phyloP scores from a whole-genome alignment of 1,140 invertebrate species.

The Musca vetustissima region DNA sequence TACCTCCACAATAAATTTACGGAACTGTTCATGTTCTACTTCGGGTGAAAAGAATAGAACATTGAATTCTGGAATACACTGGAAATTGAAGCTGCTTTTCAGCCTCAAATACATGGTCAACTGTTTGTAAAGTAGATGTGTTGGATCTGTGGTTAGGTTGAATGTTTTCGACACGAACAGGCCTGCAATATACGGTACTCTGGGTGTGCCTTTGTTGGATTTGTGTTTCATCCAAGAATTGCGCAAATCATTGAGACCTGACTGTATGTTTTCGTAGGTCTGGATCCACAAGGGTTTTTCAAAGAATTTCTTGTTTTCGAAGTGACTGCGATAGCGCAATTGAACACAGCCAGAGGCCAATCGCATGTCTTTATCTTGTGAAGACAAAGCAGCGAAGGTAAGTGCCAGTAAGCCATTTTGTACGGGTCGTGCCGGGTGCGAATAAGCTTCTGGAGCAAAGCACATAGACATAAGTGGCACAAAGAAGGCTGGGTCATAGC shows the following conservation, averaged over 20 bases:
- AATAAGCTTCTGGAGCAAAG: constrained; percentile 60
- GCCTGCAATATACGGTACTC: constrained; percentile 64
- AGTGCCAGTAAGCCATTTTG: constrained; percentile 65
- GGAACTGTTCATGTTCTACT: constrained; percentile 61
- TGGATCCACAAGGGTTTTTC: constrained; percentile 57
- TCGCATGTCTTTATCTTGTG: constrained; percentile 61
- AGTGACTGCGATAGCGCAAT: constrained; percentile 61
- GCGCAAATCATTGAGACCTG: constrained; percentile 55
- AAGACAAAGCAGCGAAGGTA: constrained; percentile 62
- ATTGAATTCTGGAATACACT: constrained; percentile 71
- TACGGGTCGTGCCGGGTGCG: constrained; percentile 65
- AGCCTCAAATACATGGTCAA: constrained; percentile 67
- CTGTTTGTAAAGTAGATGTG: constrained; percentile 64
- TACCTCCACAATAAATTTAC: constrained; percentile 67
- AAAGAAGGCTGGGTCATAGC: constrained; percentile 73
- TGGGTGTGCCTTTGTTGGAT: constrained; percentile 48
- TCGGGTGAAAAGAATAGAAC: constrained; percentile 68
- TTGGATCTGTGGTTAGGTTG: constrained; percentile 62
- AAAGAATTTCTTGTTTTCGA: constrained; percentile 53
- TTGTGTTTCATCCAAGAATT: constrained; percentile 46
- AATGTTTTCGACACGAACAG: constrained; percentile 67
- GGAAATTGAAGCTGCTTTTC: constrained; percentile 67
- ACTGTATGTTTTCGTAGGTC: constrained; percentile 58
- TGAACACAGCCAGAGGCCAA: constrained; percentile 64
- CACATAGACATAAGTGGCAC: constrained; percentile 65